These are phyloP conservation scores for Aphelinus atriplicis DNA, from an alignment of 1,140 invertebrate species.

Conservation along the genomic window DNA sequence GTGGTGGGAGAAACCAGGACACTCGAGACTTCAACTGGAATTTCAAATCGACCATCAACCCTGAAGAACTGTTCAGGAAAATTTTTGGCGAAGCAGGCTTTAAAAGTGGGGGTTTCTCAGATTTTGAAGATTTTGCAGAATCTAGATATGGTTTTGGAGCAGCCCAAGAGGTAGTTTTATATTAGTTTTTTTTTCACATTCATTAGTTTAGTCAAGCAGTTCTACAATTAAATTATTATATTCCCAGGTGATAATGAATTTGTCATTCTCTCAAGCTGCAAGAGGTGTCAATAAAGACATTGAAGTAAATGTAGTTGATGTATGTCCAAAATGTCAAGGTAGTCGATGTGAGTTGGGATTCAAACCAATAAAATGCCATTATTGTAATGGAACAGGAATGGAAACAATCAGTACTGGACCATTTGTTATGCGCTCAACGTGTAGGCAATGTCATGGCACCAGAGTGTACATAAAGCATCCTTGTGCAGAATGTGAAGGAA, in stretches of 20 bases:
- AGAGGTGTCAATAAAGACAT: slow-evolving; percentile 95
- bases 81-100: slow-evolving; percentile 86
- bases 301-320: slow-evolving; percentile 90
- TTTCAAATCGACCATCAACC: slow-evolving; percentile 89
- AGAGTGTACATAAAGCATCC: slow-evolving; percentile 89
- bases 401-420: slow-evolving; percentile 91
- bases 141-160: slow-evolving; percentile 89
- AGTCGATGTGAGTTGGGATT: slow-evolving; percentile 86
- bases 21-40: slow-evolving; percentile 79
- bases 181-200: slow-evolving; percentile 25
- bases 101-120: slow-evolving; percentile 64
- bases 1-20: slow-evolving; percentile 57
- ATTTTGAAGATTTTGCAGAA: slow-evolving; percentile 86
- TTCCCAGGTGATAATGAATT: slow-evolving; percentile 82
- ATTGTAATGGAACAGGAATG: slow-evolving; percentile 98
- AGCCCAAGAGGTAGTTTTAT: slow-evolving; percentile 81
- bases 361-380: slow-evolving; percentile 85
- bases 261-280: slow-evolving; percentile 95
- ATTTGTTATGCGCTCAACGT: slow-evolving; percentile 97
- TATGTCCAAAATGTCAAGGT: slow-evolving; percentile 90
- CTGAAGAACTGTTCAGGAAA: slow-evolving; percentile 94
- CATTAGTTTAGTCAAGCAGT: slow-evolving; percentile 24
- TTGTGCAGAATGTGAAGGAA: slow-evolving; percentile 92
- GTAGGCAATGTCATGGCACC: slow-evolving; percentile 91
- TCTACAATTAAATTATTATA: slow-evolving; percentile 38